Evolutionary conservation across 2,888 invertebrate genomes (phyloP).

Genomic region (Microctonus aethiopoides): DNA sequence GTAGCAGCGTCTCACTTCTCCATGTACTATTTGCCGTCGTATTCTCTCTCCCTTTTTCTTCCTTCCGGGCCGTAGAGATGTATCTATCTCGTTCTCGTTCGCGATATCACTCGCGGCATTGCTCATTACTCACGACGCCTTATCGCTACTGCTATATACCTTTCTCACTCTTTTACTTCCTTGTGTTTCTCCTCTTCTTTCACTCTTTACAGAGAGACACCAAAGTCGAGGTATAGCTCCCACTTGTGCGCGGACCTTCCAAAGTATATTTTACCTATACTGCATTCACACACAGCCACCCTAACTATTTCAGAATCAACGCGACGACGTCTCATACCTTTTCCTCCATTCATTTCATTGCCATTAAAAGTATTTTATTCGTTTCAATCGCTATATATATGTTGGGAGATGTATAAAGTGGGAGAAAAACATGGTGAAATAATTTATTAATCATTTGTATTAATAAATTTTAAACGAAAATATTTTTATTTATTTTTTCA

Average conservation of each 20-base stretch:
- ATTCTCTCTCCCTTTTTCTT: constrained; percentile 28
- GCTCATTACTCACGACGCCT: constrained; percentile 66
- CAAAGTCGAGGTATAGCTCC: not conserved
- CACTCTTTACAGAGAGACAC: not conserved
- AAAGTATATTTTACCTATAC: not conserved
- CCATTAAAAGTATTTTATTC: not conserved
- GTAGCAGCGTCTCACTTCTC: constrained; percentile 55
- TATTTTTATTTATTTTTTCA: no score
- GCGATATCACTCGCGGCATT: constrained; percentile 66
- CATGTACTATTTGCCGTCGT: constrained; percentile 29
- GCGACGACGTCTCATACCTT: not conserved
- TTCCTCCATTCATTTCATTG: constrained; percentile 42
- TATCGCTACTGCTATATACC: constrained; percentile 57
- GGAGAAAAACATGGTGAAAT: no score
- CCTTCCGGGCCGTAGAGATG: constrained; percentile 43
- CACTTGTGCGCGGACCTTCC: no score
- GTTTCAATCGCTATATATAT: not conserved
- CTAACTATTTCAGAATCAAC: not conserved
- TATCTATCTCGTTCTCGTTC: constrained; percentile 53
- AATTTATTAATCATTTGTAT: no score
- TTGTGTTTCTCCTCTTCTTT: constrained; percentile 34
- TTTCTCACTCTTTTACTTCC: constrained; percentile 43
- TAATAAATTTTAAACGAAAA: no score
- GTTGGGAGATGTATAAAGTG: no score
- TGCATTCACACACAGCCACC: not conserved